Evolutionary conservation across 2,888 invertebrate genomes (phyloP), one percentile per base, ranked within the genome.

Genomic region (Sepioteuthis lessoniana): DNA sequence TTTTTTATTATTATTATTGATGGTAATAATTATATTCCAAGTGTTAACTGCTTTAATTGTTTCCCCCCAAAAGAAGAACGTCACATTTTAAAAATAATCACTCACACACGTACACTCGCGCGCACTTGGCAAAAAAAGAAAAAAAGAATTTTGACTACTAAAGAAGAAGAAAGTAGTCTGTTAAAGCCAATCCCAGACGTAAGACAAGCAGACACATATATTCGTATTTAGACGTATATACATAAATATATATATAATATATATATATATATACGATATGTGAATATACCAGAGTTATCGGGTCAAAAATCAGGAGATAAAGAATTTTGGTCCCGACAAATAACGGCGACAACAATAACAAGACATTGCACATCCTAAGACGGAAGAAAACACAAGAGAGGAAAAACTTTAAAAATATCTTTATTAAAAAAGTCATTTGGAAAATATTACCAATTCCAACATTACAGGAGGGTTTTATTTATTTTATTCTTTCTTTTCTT

Each of bases 391-490:
- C n/a, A 76, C 21, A 31, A 60, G 31, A 60, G 25, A 60, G 8
- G 31, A 28, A 31, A 31, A 60, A 60, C 60, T 25, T 31, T 10
- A 60, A 3, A 31, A 60, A 60, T 60, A 31, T 31, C 28, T 28
- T 60, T 7, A 31, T 76, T 76, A 25, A 31, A n/a, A 76, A 25
- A 76, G n/a, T 76, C 16, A 31, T 76, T 76, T 7, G 76, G 76
- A 76, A 76, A 76, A 76, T 31, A 76, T 76, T 76, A n/a, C 76
- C 76, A 76, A 76, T 76, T 76, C 76, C 76, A n/a, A 76, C 76
- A 76, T 35, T 16, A 76, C n/a, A 8, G n/a, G n/a, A 76, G n/a
- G 10, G 3, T n/a, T 4, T n/a, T n/a, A 76, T 76, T 42, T 42
- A 42, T 7, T 42, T 42, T 60, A 60, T 8, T 76, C 13, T 5